These are phyloP conservation scores for Clepsis dumicolana DNA, from an alignment of 2,888 invertebrate species.

Conservation along the genomic window DNA sequence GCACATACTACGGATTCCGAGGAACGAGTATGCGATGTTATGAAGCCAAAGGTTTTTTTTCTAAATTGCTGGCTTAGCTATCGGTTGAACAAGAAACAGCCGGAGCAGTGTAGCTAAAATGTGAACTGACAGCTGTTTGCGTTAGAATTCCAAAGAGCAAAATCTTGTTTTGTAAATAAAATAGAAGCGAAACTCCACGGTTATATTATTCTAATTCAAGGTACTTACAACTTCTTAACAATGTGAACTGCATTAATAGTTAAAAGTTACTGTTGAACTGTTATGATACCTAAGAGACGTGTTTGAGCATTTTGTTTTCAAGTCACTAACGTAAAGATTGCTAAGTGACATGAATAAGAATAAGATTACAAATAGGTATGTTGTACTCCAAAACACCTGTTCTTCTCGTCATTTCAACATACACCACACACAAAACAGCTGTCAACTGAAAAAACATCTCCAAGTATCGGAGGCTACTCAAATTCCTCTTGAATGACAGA, in stretches of 20 bases:
- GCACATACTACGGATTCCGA: conserved; percentile 37
- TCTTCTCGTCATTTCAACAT: no score
- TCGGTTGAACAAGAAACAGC: conserved; percentile 25
- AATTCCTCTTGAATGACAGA: not conserved
- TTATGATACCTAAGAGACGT: no score
- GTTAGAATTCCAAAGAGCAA: not conserved
- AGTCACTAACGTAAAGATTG: no score
- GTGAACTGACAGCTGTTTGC: not conserved
- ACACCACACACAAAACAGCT: not conserved
- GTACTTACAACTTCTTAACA: no score
- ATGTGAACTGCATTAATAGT: no score
- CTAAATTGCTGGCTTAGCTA: conserved; percentile 33
- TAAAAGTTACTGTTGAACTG: no score
- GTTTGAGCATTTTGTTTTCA: no score
- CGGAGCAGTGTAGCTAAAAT: not conserved
- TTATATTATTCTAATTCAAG: no score
- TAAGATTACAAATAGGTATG: no score
- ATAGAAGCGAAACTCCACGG: no score
- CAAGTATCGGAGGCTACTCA: not conserved
- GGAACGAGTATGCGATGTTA: conserved; percentile 39
- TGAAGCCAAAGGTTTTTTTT: conserved; percentile 36
- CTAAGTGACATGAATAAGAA: no score
- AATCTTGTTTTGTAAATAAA: not conserved
- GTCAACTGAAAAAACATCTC: not conserved
- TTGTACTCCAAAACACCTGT: no score